Percentiles rank a stretch among this genome's conserved stretches.
These are phyloP conservation scores for Eulemur coronatus DNA, from an alignment of 2,797 vertebrate genomes.

Conservation along the genomic window DNA sequence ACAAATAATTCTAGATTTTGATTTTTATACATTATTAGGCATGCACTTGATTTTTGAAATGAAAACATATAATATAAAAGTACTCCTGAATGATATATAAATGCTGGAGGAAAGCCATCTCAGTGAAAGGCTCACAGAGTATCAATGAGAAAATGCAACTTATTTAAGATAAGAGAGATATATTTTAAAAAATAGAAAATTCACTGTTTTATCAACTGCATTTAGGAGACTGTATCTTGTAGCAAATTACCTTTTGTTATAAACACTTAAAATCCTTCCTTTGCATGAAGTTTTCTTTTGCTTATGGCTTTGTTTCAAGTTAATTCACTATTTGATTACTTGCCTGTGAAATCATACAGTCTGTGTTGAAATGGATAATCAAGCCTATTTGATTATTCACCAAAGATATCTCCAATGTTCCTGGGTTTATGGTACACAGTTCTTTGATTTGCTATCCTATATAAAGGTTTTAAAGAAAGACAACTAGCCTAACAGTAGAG, in stretches of 20 bases:
- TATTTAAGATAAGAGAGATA: background rate
- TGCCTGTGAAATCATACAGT: conserved; percentile 51
- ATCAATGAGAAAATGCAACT: background rate
- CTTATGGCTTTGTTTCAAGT: conserved; percentile 38
- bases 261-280: background rate
- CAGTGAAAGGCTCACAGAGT: background rate
- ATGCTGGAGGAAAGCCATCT: background rate
- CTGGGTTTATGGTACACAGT: conserved; percentile 32
- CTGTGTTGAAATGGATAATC: conserved; percentile 33
- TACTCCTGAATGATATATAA: background rate
- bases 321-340: conserved; percentile 53
- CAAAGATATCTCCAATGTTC: conserved; percentile 13
- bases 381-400: conserved; percentile 48
- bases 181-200: background rate
- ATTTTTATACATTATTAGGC: background rate
- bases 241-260: conserved; percentile 20
- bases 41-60: background rate
- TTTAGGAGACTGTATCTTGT: background rate
- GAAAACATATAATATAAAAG: background rate
- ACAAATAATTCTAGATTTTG: background rate
- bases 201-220: background rate
- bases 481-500: background rate
- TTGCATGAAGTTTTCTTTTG: conserved; percentile 41
- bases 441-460: background rate
- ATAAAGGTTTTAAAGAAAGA: conserved; percentile 10